Percentiles rank a stretch among this genome's conserved stretches.
Conservation (phyloP, 2,113 vertebrate species). For the Lanius collurio region DNA sequence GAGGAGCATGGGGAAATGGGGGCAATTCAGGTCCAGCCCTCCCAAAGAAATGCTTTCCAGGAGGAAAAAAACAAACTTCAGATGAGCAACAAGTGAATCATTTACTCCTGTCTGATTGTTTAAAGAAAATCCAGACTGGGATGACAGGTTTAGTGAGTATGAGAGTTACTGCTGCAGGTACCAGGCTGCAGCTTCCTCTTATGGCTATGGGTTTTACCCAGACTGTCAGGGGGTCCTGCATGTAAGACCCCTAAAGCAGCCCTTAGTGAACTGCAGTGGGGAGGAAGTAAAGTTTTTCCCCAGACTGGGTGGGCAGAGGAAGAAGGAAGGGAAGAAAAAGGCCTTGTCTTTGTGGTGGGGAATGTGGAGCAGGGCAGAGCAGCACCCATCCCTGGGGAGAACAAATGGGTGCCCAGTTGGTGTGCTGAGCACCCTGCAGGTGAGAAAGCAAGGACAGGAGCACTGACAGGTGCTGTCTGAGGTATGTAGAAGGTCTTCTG, state of each 20-base stretch:
- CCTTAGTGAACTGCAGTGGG: neutral
- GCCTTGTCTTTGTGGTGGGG: neutral
- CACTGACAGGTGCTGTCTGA: neutral
- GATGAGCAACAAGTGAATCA: constrained; percentile 32
- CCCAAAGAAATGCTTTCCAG: neutral
- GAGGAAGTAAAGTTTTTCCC: neutral
- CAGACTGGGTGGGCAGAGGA: neutral
- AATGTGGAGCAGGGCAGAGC: neutral
- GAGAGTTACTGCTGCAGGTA: neutral
- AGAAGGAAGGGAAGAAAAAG: neutral
- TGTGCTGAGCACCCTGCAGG: neutral
- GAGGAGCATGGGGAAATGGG: neutral
- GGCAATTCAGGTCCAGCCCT: neutral
- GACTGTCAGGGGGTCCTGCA: neutral
- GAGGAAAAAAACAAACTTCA: neutral
- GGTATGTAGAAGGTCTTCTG: rapidly evolving
- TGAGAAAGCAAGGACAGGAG: neutral
- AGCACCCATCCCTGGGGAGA: neutral
- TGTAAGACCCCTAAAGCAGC: neutral
- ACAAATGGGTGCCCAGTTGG: rapidly evolving
- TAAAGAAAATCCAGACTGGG: neutral
- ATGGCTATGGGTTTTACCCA: rapidly evolving
- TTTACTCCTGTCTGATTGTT: neutral
- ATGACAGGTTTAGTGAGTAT: constrained; percentile 39
- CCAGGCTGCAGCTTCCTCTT: neutral